phyloP scores from a whole-genome alignment of 2,888 invertebrate genomes.

The Callimorpha dominula region DNA sequence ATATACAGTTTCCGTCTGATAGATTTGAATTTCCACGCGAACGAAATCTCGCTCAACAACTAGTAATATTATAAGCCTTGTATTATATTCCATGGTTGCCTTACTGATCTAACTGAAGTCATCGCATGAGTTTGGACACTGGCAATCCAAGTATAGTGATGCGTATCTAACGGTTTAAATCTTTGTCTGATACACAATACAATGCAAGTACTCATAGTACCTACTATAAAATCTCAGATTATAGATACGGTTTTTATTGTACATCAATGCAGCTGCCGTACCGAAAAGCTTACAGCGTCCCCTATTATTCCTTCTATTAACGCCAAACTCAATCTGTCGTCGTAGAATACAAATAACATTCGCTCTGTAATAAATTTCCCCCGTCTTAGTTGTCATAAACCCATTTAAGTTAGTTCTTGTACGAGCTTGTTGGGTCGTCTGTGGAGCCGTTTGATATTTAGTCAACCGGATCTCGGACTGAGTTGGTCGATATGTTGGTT shows the following conservation, averaged over 20 bases:
- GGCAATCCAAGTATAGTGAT: background rate
- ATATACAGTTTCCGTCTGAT: too few species aligned
- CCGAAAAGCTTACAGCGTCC: slow-evolving; percentile 36
- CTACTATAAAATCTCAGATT: slow-evolving; percentile 1
- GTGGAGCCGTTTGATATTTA: slow-evolving; percentile 53
- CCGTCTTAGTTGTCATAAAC: slow-evolving; percentile 76
- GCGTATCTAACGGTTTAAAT: background rate
- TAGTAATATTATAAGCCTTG: too few species aligned
- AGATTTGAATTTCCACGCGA: too few species aligned
- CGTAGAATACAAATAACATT: slow-evolving; percentile 50
- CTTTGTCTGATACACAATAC: background rate
- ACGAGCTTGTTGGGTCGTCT: slow-evolving; percentile 56
- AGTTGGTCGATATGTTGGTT: slow-evolving; percentile 59
- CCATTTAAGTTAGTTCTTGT: slow-evolving; percentile 76
- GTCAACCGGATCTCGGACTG: slow-evolving; percentile 55
- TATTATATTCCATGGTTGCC: background rate
- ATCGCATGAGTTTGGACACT: background rate
- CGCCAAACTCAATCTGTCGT: slow-evolving; percentile 58
- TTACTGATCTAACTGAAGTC: background rate
- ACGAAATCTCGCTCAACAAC: too few species aligned
- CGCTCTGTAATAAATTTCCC: slow-evolving; percentile 64
- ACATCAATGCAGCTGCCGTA: slow-evolving; percentile 19
- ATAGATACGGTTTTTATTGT: background rate
- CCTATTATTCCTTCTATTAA: slow-evolving; percentile 56
- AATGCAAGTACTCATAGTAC: background rate